Conservation (phyloP, 1,140 invertebrate species). For the Sarcophaga peregrina region DNA sequence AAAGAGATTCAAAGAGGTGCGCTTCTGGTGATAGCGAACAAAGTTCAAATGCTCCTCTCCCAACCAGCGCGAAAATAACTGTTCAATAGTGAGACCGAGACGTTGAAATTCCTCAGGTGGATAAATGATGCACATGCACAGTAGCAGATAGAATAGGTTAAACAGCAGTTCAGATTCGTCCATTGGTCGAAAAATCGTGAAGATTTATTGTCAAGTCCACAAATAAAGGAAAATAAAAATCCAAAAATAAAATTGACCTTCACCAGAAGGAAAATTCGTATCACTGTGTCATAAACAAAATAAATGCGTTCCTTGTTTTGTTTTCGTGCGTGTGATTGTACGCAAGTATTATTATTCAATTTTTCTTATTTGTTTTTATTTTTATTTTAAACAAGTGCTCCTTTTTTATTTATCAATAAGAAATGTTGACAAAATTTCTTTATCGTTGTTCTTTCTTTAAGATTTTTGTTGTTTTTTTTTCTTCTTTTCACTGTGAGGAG, state of each 20-base stretch:
- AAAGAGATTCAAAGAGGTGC: conserved; percentile 74
- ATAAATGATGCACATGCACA: conserved; percentile 78
- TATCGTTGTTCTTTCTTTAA: background rate
- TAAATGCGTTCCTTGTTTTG: conserved; percentile 1
- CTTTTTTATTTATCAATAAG: background rate
- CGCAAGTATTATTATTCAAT: background rate
- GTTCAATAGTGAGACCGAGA: conserved; percentile 78
- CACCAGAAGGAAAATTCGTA: background rate
- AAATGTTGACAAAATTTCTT: conserved; percentile 2
- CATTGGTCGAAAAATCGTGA: conserved; percentile 52
- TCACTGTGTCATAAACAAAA: background rate
- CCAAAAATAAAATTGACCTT: background rate
- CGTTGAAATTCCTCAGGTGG: conserved; percentile 81
- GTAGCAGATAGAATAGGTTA: conserved; percentile 76
- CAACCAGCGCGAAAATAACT: conserved; percentile 73
- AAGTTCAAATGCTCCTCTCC: conserved; percentile 78
- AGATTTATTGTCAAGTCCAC: background rate
- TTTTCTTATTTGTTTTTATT: background rate
- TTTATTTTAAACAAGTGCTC: background rate
- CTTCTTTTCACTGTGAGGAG: background rate
- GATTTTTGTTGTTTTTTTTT: background rate
- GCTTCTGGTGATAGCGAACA: conserved; percentile 78
- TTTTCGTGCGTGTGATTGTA: background rate
- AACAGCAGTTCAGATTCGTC: conserved; percentile 69
- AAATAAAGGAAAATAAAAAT: background rate